Conservation (phyloP, 2,797 vertebrate species). For the Anas bernieri region DNA sequence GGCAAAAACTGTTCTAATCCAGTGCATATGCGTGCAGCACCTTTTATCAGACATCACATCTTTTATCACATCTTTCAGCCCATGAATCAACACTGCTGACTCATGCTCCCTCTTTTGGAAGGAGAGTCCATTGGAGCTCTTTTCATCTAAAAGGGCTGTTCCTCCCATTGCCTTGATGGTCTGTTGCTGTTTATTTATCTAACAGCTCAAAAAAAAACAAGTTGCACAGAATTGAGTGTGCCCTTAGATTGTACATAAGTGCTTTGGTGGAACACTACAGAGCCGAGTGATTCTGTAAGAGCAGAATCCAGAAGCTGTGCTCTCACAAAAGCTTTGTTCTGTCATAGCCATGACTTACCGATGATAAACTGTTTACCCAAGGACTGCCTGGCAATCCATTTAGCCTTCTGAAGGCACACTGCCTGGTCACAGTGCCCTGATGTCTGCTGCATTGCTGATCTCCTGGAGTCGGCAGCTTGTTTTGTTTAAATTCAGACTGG, state of each 20-base stretch:
- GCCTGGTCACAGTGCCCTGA: background rate
- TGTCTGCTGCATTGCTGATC: background rate
- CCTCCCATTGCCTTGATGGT: background rate
- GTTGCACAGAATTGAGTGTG: background rate
- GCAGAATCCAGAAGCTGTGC: background rate
- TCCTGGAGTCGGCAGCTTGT: background rate
- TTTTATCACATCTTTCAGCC: background rate
- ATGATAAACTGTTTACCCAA: background rate
- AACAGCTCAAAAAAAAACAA: background rate
- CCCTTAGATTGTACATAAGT: background rate
- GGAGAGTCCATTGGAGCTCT: background rate
- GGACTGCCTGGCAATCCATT: background rate
- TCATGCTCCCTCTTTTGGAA: background rate
- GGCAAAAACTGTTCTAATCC: background rate
- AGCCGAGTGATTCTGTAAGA: background rate
- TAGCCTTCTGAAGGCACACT: background rate
- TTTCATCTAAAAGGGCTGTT: background rate
- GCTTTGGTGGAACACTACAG: background rate
- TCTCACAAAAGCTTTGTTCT: background rate
- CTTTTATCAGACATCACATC: background rate
- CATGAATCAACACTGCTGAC: background rate
- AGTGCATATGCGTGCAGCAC: background rate
- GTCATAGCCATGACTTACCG: background rate
- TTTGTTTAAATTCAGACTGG: constrained; percentile 2
- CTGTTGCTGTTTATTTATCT: background rate